Conservation (phyloP, 1,140 invertebrate species). For the Psilanteris sp. region DNA sequence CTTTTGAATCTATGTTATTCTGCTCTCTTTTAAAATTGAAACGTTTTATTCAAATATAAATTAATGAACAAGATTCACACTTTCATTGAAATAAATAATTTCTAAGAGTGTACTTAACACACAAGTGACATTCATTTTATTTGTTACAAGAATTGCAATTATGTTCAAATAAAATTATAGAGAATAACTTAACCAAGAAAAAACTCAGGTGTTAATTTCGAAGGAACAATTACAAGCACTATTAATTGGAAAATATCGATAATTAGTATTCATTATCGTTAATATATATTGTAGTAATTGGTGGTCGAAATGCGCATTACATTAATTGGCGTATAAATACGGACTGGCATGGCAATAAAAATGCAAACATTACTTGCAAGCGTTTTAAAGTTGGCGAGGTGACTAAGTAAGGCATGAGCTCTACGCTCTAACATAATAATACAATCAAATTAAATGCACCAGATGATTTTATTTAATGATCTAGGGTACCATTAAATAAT, state of each 20-base stretch:
- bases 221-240: too few species aligned
- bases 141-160: too few species aligned
- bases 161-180: too few species aligned
- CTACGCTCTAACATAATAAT: conserved; percentile 20
- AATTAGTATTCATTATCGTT: conserved; percentile 29
- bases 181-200: too few species aligned
- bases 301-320: conserved; percentile 10
- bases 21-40: too few species aligned
- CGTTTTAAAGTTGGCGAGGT: conserved; percentile 9
- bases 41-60: too few species aligned
- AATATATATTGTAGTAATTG: conserved; percentile 16
- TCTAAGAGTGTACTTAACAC: too few species aligned
- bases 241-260: conserved; percentile 1
- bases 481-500: conserved; percentile 11
- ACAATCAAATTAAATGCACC: conserved; percentile 24
- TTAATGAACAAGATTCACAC: too few species aligned
- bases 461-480: conserved; percentile 22
- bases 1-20: too few species aligned
- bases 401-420: conserved; percentile 5
- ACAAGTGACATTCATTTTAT: too few species aligned
- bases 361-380: conserved; percentile 7
- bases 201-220: too few species aligned
- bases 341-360: conserved; percentile 24
- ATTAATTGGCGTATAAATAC: conserved; percentile 30
- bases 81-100: too few species aligned